Evolutionary conservation across 2,113 vertebrate species (phyloP), one percentile per base, ranked within the genome.

Genomic region (Axis porcinus): DNA sequence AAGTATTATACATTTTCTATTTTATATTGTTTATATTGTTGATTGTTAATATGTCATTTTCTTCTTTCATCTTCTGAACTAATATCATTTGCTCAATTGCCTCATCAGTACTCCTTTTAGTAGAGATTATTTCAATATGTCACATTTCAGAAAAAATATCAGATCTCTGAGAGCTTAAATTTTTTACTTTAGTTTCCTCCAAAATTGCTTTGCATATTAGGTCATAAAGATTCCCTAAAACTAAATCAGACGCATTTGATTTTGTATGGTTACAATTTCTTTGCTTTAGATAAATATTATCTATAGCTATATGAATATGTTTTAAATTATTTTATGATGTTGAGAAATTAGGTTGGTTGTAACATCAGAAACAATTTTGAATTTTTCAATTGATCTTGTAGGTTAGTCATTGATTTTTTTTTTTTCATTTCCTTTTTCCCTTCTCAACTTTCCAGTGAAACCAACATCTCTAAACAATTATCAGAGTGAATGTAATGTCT

Each of bases 111-210:
- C 45, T 58, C 67, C 70, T 79, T 96, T 95, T 67, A 94, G 88
- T 74, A 95, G 91, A 97, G 95, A 98, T 98, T 97, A 95, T 94
- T 98, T 97, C 98, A 98, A 91, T 94, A 94, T 97, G 95, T 84
- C 94, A 91, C 91, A 92, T 54, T 95, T 98, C 15, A 97, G 93
- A 78, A 88, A 92, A 97, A 92, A 87, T 19, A 76, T n/a, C 85
- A 95, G 58, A 81, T 58, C 81, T 92, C 86, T 23, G 70, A 97
- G 11, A 74, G 67, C 15, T 88, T 92, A 64, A 82, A 12, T 90
- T 95, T 97, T 97, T 92, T 97, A 64, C 94, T 92, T 97, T 93
- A 50, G 27, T 92, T 97, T 95, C 55, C 60, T 96, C 64, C 84
- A 92, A 97, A 96, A 97, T 95, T 96, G 54, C 89, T 97, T 95